Conservation (phyloP, 2,797 vertebrate species). For the Percopsis omiscomaycus region DNA sequence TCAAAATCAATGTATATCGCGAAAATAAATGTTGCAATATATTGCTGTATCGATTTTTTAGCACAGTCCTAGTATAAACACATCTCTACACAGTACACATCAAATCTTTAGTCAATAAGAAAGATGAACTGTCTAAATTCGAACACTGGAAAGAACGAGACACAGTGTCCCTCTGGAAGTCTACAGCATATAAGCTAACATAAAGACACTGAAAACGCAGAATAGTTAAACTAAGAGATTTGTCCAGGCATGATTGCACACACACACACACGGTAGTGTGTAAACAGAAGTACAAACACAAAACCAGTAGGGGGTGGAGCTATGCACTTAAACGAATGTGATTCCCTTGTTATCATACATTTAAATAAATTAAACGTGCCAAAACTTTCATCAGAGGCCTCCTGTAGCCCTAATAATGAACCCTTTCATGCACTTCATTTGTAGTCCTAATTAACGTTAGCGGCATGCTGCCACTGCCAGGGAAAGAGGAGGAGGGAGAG, state of each 20-base stretch:
- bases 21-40: too few relatives aligned
- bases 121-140: neutral
- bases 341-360: constrained; percentile 48
- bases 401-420: constrained; percentile 51
- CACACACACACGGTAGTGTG: constrained; percentile 4
- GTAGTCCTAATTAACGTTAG: constrained; percentile 62
- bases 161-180: too few relatives aligned
- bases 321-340: constrained; percentile 37
- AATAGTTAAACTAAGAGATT: too few relatives aligned
- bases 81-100: neutral
- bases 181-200: too few relatives aligned
- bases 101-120: constrained; percentile 1
- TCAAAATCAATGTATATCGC: too few relatives aligned
- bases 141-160: too few relatives aligned
- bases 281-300: constrained; percentile 15
- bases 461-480: constrained; percentile 28
- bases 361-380: constrained; percentile 59
- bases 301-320: constrained; percentile 4
- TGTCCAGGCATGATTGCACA: neutral
- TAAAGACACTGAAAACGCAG: too few relatives aligned
- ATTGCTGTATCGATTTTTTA: too few relatives aligned
- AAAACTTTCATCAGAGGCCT: constrained; percentile 66
- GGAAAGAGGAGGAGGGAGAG: constrained; percentile 2
- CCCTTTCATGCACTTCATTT: constrained; percentile 66
- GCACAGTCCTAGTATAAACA: too few relatives aligned